Conservation (phyloP, 2,888 invertebrate species). For the Caprella mutica region DNA sequence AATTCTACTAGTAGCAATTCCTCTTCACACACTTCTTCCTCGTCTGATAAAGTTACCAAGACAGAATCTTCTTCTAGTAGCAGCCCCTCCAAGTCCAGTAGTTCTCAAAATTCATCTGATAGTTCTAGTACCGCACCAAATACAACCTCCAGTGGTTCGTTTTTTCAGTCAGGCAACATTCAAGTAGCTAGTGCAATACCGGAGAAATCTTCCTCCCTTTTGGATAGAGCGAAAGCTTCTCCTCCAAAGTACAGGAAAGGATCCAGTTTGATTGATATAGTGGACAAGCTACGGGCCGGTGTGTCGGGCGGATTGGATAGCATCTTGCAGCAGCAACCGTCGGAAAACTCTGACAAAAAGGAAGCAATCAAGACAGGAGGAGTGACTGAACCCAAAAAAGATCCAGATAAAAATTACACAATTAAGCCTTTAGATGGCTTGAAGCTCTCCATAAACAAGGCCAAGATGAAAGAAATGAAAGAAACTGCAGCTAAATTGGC, state of each 20-base stretch:
- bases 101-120: neutral
- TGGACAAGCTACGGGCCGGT: constrained; percentile 28
- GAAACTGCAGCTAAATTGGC: constrained; percentile 48
- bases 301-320: constrained; percentile 19
- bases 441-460: constrained; percentile 84
- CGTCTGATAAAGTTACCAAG: constrained; percentile 16
- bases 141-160: neutral
- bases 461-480: constrained; percentile 44
- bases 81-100: neutral
- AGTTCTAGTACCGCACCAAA: neutral
- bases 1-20: constrained; percentile 5
- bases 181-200: constrained; percentile 8
- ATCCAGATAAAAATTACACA: constrained; percentile 50
- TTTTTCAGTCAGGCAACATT: neutral
- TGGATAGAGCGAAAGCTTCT: constrained; percentile 31
- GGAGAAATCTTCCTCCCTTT: constrained; percentile 22
- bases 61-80: constrained; percentile 14
- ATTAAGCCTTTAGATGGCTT: constrained; percentile 79
- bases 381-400: constrained; percentile 21
- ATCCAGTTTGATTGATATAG: constrained; percentile 30
- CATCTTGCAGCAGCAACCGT: constrained; percentile 19
- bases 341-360: constrained; percentile 24
- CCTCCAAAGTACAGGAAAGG: constrained; percentile 32
- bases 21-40: constrained; percentile 21
- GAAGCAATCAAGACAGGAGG: constrained; percentile 21